Conservation (phyloP, 2,888 invertebrate genomes). For the Apodemia mormo region DNA sequence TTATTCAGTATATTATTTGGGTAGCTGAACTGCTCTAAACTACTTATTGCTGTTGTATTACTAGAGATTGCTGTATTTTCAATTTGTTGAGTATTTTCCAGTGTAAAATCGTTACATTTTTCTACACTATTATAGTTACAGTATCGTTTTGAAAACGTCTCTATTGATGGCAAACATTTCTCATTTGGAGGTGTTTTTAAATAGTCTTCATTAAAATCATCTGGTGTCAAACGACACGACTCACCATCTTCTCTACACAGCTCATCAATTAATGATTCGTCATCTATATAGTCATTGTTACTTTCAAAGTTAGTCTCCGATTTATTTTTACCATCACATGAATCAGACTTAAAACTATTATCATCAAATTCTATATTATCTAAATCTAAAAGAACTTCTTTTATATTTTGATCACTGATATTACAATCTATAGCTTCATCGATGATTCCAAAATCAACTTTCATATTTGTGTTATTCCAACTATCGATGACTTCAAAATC, state of each 20-base stretch:
- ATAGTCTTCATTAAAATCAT: slow-evolving; percentile 63
- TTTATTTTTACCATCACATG: slow-evolving; percentile 45
- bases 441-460: slow-evolving; percentile 62
- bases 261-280: slow-evolving; percentile 73
- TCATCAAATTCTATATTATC: slow-evolving; percentile 71
- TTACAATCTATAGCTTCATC: slow-evolving; percentile 66
- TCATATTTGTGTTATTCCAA: slow-evolving; percentile 50
- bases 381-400: slow-evolving; percentile 70
- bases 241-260: slow-evolving; percentile 73
- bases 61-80: slow-evolving; percentile 39
- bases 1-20: slow-evolving; percentile 72
- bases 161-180: slow-evolving; percentile 68
- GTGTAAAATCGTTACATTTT: slow-evolving; percentile 30
- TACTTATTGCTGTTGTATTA: slow-evolving; percentile 51
- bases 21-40: slow-evolving; percentile 72
- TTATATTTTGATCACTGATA: slow-evolving; percentile 70
- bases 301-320: slow-evolving; percentile 48
- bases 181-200: slow-evolving; percentile 53
- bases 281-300: slow-evolving; percentile 72
- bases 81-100: slow-evolving; percentile 35
- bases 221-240: slow-evolving; percentile 60
- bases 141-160: slow-evolving; percentile 69
- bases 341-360: slow-evolving; percentile 52
- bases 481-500: slow-evolving; percentile 68
- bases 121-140: slow-evolving; percentile 57